phyloP scores from a whole-genome alignment of 2,113 vertebrate species.

The Clarias macrocephalus region DNA sequence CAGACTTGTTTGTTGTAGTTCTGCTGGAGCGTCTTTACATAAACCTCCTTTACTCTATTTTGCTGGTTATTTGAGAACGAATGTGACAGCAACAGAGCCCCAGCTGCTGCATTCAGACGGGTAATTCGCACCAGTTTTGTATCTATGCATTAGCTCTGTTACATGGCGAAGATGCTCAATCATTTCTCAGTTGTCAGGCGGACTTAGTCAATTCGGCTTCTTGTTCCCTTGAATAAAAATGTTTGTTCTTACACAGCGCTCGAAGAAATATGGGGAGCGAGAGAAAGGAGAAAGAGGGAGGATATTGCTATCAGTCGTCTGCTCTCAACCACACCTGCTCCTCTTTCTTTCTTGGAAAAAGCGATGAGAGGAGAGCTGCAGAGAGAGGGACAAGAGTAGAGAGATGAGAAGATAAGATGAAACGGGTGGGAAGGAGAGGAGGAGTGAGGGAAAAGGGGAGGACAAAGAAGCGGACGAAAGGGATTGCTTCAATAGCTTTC shows the following conservation, averaged over 20 bases:
- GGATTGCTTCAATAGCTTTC: constrained; percentile 58
- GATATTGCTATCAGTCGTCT: constrained; percentile 28
- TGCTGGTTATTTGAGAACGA: neutral
- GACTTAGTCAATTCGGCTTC: constrained; percentile 30
- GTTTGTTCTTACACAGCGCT: constrained; percentile 28
- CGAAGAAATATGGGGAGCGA: constrained; percentile 2
- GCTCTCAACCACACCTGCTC: constrained; percentile 60
- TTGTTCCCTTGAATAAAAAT: constrained; percentile 37
- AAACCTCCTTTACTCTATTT: constrained; percentile 1
- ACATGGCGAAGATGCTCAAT: neutral
- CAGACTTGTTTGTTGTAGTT: neutral
- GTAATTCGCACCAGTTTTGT: neutral
- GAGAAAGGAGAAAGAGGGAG: constrained; percentile 17
- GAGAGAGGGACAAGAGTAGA: constrained; percentile 32
- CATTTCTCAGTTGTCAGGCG: constrained; percentile 36
- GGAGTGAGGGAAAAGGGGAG: constrained; percentile 28
- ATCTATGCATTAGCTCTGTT: constrained; percentile 12
- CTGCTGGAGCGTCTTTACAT: constrained; percentile 2
- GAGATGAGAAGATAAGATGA: constrained; percentile 49
- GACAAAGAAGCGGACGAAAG: constrained; percentile 42
- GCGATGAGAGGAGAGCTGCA: constrained; percentile 39
- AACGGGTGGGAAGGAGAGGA: constrained; percentile 21
- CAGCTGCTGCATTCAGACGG: constrained; percentile 16
- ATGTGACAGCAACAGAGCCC: constrained; percentile 20
- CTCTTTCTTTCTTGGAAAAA: constrained; percentile 40